Evolutionary conservation across 2,113 vertebrate species (phyloP), one percentile per base, ranked within the genome.

Genomic region (Cebus imitator): DNA sequence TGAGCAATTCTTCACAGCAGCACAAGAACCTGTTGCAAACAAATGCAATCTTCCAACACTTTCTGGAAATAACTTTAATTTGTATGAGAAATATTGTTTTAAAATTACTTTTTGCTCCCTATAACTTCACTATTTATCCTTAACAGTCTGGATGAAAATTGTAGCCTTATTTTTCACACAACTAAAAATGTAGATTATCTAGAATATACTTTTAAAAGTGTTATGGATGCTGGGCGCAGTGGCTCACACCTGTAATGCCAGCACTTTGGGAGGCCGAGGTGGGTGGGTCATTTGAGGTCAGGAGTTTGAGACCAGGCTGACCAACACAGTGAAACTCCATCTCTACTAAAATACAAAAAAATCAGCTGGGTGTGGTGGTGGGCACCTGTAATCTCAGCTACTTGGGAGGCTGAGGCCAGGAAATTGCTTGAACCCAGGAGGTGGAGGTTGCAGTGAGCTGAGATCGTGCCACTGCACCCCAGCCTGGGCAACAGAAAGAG

Each of bases 11-110:
- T 87, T 89, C 55, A 37, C 5, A 87, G 32, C 68, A 37, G 75
- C 66, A 75, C 45, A 88, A 73, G 48, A 84, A 30, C 43, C 21
- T 92, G 32, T 52, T 92, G 87, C 79, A 92, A 84, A 12, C 27
- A 83, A 83, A 48, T 72, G 9, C 57, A 87, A 68, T 87, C 20
- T 92, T 87, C 48, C 66, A 83, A 92, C 20, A 13, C 11, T 83
- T 73, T 52, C 83, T 73, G n/a, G 23, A 40, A n/a, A 35, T 48
- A 72, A 43, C 32, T 80, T 83, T 72, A 78, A 72, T 45, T 95
- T 85, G 66, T 48, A 68, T 76, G 45, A 94, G 50, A 94, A 66
- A 78, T 94, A 52, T 78, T 84, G 50, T 87, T 87, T 73, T 58
- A 58, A 91, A 87, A 83, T 58, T 61, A 58, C 17, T 61, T 27